Percentiles rank a stretch among this genome's conserved stretches.
Evolutionary conservation across 2,888 invertebrate genomes (phyloP).

Genomic region (Ennomos erosarius): DNA sequence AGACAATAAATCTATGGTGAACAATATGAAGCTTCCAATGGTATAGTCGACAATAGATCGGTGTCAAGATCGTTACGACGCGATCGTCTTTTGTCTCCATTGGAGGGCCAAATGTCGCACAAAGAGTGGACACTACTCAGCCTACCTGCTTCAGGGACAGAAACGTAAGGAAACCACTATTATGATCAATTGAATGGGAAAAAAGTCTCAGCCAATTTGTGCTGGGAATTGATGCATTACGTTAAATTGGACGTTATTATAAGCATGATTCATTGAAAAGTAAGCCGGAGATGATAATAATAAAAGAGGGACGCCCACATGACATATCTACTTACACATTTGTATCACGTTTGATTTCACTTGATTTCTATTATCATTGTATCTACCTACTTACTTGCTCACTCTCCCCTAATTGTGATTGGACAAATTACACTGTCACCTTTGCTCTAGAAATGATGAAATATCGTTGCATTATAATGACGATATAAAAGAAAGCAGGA

Average conservation of each 20-base stretch:
- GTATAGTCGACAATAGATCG: conserved; percentile 64
- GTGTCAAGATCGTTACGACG: conserved; percentile 67
- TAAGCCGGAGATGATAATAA: conserved; percentile 21
- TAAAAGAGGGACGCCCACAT: conserved; percentile 21
- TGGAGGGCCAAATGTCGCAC: conserved; percentile 60
- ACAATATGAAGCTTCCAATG: conserved; percentile 55
- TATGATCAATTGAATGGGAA: conserved; percentile 35
- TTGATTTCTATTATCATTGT: conserved; percentile 9
- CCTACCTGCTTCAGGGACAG: conserved; percentile 44
- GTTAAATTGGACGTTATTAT: conserved; percentile 17
- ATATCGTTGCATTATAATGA: conserved; percentile 1
- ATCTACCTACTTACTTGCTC: neutral
- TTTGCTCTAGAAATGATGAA: conserved; percentile 9
- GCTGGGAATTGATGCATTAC: conserved; percentile 22
- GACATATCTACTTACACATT: neutral
- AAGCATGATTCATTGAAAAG: conserved; percentile 25
- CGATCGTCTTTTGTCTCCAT: conserved; percentile 60
- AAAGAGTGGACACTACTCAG: conserved; percentile 32
- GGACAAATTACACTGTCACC: conserved; percentile 9
- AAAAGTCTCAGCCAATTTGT: conserved; percentile 25
- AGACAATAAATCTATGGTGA: conserved; percentile 58
- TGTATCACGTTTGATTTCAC: conserved; percentile 16
- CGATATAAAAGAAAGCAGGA: conserved; percentile 16
- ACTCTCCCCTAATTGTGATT: conserved; percentile 2
- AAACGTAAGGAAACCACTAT: conserved; percentile 44